Base-by-base conservation (phyloP, 2,888 invertebrate species). In the Hirtodrosophila histrioides region DNA sequence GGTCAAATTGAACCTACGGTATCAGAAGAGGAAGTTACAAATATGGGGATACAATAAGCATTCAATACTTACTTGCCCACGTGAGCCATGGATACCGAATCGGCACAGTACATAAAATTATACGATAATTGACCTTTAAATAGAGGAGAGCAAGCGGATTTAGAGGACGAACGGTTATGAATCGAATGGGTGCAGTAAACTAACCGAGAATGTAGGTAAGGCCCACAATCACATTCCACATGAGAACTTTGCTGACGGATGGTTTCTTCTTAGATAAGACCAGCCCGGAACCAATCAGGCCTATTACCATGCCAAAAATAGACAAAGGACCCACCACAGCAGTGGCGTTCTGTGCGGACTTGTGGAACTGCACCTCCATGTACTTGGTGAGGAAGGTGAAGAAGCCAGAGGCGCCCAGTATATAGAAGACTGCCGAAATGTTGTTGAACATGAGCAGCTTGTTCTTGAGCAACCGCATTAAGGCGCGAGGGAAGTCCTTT, bases 361-460 rank as follows among this genome's bases (percentile, higher is more conserved):
- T 93, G 69, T 93, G 93, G 87, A 94, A 96, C 88, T 95, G 95
- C 7, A 95, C 94, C 91, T 96, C 95, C 86, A 96, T 93, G 88
- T 95, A 95, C 88, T 95, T 96, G 7, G 95, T 94, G 77, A 95
- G 92, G 88, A 94, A 96, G 9, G 95, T 95, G 86, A 95, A 94
- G 78, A 94, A 94, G 0, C 94, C 94, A 0, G 93, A 92, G 3
- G 93, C 93, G 27, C 94, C 94, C 48, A 94, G 88, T 41, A 95
- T 92, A 69, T 94, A 95, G 74, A 95, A 94, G 10, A 95, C 93
- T 3, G 93, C 94, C 31, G 94, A 94, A 3, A 94, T 89, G 39
- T 94, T 94, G 89, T 95, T 95, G 70, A 93, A 93, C 69, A 95
- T 93, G 54, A 95, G 92, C 8, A 95, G 90, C 88, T 94, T 94